Base-by-base conservation (phyloP, 2,797 vertebrate species). In the Hylomyscus alleni region DNA sequence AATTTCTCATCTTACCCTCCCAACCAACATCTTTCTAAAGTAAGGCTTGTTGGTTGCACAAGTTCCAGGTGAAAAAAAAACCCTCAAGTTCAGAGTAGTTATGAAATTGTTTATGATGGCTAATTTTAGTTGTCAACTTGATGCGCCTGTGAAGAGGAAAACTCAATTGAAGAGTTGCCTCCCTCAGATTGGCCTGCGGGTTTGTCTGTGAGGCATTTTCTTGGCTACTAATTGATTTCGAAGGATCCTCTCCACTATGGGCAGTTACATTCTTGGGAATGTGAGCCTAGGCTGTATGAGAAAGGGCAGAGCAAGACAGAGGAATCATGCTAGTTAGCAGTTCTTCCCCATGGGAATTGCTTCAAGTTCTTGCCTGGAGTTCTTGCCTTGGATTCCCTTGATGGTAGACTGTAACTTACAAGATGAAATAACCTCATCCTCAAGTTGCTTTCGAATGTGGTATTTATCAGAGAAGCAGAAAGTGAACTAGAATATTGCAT, bases 51-150 rank as follows among this genome's bases (percentile, higher is more conserved):
- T 75, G 83, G 58, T 72, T n/a, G 44, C 6, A 31, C 69, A 58
- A 60, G 5, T 15, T 94, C 40, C 40, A 92, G 77, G 40, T 65
- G 50, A 91, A 93, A 50, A 91, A 86, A 93, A 24, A 56, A 56
- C 2, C 52, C 24, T 85, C n/a, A 95, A 54, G 44, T 65, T 89
- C 69, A 81, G 1, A 52, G 58, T 76, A 7, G 54, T 88, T 91
- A 80, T 72, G 20, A 52, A 52, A 3, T 52, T 69, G 20, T 24
- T 86, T 50, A 86, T 69, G 62, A 52, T 52, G 20, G 20, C 31
- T 86, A 5, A 26, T 69, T 69, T 69, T 37, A 50, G 20, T 69
- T 52, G 47, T 26, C 84, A 69, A 13, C 44, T 47, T 67, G 31
- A 37, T 14, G n/a, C 7, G 10, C 47, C 20, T 69, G 31, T 69